Evolutionary conservation across 2,888 invertebrate species (phyloP).

Genomic region (Ptilodon capucinus): DNA sequence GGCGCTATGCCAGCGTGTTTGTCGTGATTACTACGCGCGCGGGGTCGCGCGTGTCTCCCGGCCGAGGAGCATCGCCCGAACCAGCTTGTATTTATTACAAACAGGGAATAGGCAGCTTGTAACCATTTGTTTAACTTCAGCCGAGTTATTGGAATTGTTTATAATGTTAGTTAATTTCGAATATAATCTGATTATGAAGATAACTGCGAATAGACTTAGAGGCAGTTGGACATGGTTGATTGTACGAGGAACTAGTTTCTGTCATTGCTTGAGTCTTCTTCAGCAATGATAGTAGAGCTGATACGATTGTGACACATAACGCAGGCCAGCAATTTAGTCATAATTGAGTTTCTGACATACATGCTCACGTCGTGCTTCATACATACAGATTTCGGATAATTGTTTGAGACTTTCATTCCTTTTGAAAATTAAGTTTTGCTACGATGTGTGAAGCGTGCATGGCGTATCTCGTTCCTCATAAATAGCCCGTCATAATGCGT

Average conservation of each 20-base stretch:
- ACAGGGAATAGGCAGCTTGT: neutral
- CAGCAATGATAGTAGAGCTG: too few relatives aligned
- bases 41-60: slow-evolving; percentile 31
- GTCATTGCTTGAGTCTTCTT: too few relatives aligned
- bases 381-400: too few relatives aligned
- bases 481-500: slow-evolving; percentile 34
- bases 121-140: neutral
- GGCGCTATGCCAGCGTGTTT: slow-evolving; percentile 58
- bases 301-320: too few relatives aligned
- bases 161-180: neutral
- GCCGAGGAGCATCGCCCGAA: slow-evolving; percentile 43
- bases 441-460: neutral
- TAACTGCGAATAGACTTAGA: too few relatives aligned
- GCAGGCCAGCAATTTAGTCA: too few relatives aligned
- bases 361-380: too few relatives aligned
- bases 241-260: too few relatives aligned
- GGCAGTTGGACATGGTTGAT: too few relatives aligned
- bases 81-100: slow-evolving; percentile 17
- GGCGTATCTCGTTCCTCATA: slow-evolving; percentile 8
- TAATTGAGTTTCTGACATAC: too few relatives aligned
- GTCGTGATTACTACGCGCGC: slow-evolving; percentile 46
- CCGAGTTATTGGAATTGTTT: neutral
- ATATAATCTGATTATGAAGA: too few relatives aligned
- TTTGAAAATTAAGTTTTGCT: too few relatives aligned
- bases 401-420: neutral